Percentiles rank a stretch among this genome's conserved stretches.
These are phyloP conservation scores for Cichlasoma orientale DNA, from an alignment of 2,797 vertebrate species.

Conservation along the genomic window DNA sequence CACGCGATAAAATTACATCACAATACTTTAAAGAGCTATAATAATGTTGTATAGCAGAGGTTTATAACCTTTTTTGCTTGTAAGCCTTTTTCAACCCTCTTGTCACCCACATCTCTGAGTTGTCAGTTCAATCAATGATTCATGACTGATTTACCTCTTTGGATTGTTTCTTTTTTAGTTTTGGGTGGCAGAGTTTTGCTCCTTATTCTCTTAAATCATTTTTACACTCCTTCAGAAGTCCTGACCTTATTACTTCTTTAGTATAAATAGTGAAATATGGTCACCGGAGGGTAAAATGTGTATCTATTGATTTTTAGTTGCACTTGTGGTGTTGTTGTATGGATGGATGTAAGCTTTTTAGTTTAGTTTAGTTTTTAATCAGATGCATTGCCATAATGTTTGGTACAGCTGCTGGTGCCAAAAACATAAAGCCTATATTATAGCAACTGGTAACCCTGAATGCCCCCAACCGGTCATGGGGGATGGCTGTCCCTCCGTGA, in stretches of 20 bases:
- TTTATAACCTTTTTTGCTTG: background rate
- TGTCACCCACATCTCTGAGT: background rate
- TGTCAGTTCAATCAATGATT: constrained; percentile 1
- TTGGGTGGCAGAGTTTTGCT: background rate
- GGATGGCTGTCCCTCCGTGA: background rate
- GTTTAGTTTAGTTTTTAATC: no score
- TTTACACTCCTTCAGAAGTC: background rate
- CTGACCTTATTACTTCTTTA: background rate
- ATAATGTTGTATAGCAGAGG: background rate
- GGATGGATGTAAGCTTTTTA: background rate
- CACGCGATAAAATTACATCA: constrained; percentile 1
- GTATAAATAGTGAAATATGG: background rate
- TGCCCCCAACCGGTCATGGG: background rate
- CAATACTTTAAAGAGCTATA: background rate
- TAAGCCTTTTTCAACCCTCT: background rate
- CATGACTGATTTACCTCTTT: background rate
- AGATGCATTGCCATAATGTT: background rate
- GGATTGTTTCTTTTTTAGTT: background rate
- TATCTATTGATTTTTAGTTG: background rate
- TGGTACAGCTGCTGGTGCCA: background rate
- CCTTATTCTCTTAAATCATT: background rate
- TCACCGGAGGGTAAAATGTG: background rate
- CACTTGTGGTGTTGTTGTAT: background rate
- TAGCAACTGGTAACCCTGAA: background rate
- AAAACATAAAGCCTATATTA: background rate